Base-by-base conservation (phyloP, 1,140 invertebrate species). In the Caenorhabditis inopinata region DNA sequence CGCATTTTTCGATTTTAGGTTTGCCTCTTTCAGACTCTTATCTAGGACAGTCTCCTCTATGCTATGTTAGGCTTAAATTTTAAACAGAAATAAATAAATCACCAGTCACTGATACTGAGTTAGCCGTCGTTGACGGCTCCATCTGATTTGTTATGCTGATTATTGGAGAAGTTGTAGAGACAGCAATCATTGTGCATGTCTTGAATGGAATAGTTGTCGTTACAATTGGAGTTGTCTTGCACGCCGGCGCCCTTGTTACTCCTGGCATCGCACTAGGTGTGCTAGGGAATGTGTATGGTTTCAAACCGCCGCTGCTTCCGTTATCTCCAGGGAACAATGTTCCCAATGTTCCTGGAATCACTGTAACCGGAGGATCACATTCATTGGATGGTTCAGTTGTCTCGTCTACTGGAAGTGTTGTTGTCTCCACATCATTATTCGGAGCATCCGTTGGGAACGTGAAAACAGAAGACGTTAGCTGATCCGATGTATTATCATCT, bases 391-490 rank as follows among this genome's bases (percentile, higher is more conserved):
- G 53, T 4, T 25, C 53, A 14, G 53, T 29, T 5, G 27, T 25
- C 35, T 32, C 53, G 29, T 62, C 53, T 11, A 62, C 27, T 16
- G 16, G 53, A 5, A 62, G 27, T 16, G 53, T 62, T 32, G 53
- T 62, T n/a, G n/a, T n/a, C n/a, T n/a, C n/a, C n/a, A n/a, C n/a
- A 32, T 62, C 53, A 32, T 16, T 23, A n/a, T 23, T 29, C 18
- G 53, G 53, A 32, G 53, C 53, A 62, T 62, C 35, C 27, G 53
- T 32, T 32, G 53, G 53, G 29, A 62, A 62, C n/a, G 53, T 62
- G 53, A 62, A 62, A n/a, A 32, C 53, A 7, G 35, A 1, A n/a
- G 53, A 32, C 14, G 53, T 62, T n/a, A 27, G 21, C 7, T 62
- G 27, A 62, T n/a, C 16, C n/a, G 6, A 25, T 11, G 27, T 29